Conservation (phyloP, 2,888 invertebrate species). For the Liodrosophila aerea region DNA sequence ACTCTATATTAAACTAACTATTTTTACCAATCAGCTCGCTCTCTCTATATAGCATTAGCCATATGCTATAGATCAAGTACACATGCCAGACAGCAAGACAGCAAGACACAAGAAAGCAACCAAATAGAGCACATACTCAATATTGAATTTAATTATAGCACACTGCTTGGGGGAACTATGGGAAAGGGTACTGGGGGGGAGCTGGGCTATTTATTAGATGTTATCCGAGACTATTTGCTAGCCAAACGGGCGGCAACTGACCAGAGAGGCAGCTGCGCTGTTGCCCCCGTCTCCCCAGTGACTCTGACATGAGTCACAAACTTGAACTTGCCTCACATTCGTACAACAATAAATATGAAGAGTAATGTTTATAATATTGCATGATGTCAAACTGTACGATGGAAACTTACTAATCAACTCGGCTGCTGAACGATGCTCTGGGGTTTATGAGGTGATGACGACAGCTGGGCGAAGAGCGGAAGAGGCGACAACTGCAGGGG, state of each 20-base stretch:
- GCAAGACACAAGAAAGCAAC: neutral
- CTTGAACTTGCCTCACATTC: conserved; percentile 68
- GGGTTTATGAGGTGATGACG: conserved; percentile 25
- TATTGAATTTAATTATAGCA: conserved; percentile 65
- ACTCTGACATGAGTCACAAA: conserved; percentile 67
- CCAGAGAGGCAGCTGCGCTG: conserved; percentile 39
- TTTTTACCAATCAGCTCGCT: neutral
- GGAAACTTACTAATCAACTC: conserved; percentile 52
- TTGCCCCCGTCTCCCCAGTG: conserved; percentile 20
- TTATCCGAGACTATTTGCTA: conserved; percentile 58
- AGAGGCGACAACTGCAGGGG: neutral
- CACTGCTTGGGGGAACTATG: conserved; percentile 10
- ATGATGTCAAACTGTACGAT: conserved; percentile 53
- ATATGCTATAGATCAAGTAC: conserved; percentile 65
- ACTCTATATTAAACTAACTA: too few species aligned
- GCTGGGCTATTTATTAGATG: conserved; percentile 63
- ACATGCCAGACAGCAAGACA: conserved; percentile 37
- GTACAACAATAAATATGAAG: conserved; percentile 30
- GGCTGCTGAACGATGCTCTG: conserved; percentile 36
- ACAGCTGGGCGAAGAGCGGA: conserved; percentile 33
- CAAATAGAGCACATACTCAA: conserved; percentile 26
- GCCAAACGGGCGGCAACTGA: conserved; percentile 50
- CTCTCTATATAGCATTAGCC: conserved; percentile 37
- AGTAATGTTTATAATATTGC: conserved; percentile 35
- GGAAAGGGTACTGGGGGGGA: conserved; percentile 19